A percentile compares a stretch with the other conserved stretches of the same genome.
Conservation (phyloP, 2,113 vertebrate genomes). For the Stegostoma tigrinum region DNA sequence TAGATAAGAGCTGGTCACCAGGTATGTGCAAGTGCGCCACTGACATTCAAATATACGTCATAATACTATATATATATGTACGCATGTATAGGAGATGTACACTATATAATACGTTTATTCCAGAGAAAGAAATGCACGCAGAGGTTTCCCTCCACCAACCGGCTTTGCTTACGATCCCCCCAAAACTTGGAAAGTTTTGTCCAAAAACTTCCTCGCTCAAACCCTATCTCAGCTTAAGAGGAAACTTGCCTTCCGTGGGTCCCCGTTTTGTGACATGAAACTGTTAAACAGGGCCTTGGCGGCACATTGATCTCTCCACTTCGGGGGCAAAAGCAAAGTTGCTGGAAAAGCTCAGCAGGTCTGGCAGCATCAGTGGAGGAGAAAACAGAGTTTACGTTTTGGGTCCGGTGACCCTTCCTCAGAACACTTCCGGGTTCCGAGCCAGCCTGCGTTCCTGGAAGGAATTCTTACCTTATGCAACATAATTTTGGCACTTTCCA, state of each 20-base stretch:
- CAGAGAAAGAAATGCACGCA: neutral
- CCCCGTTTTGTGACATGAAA: neutral
- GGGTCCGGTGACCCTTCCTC: no score
- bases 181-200: neutral
- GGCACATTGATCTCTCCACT: neutral
- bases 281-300: neutral
- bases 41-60: neutral
- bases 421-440: neutral
- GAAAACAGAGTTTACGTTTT: no score
- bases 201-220: neutral
- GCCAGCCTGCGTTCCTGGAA: neutral
- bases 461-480: neutral
- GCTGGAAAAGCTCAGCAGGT: no score
- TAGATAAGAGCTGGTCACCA: neutral
- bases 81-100: neutral
- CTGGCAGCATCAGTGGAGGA: no score
- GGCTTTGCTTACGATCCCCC: neutral
- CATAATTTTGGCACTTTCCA: neutral
- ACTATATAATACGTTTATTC: neutral
- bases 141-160: neutral
- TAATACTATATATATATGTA: neutral
- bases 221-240: neutral
- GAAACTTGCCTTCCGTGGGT: no score
- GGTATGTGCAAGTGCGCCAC: neutral
- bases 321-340: no score